Conservation (phyloP, 2,888 invertebrate genomes). For the Rugalucina vietnamica region DNA sequence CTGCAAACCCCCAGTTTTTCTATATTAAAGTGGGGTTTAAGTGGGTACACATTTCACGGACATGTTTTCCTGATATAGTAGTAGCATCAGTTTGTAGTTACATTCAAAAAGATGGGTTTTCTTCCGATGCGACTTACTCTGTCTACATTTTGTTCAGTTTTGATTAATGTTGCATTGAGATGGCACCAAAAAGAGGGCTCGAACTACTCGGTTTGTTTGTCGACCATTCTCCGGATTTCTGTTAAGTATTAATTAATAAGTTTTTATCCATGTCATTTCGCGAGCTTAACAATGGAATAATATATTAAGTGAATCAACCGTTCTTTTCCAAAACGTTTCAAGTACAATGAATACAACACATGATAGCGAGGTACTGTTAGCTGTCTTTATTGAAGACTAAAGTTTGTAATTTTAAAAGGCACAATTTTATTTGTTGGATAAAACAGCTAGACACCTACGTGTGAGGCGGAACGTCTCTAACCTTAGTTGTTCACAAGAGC, state of each 20-base stretch:
- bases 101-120: no score
- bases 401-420: conserved; percentile 11
- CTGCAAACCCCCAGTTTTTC: no score
- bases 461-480: conserved; percentile 48
- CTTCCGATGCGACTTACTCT: no score
- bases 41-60: no score
- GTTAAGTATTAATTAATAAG: conserved; percentile 59
- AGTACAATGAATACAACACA: background rate
- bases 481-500: background rate
- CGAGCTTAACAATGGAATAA: conserved; percentile 46
- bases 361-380: background rate
- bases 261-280: conserved; percentile 65
- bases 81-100: no score
- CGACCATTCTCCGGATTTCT: conserved; percentile 40
- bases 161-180: conserved; percentile 4
- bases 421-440: background rate
- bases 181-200: conserved; percentile 10
- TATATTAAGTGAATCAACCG: conserved; percentile 56
- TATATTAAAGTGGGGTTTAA: no score
- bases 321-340: conserved; percentile 59
- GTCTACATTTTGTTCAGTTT: background rate
- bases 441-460: conserved; percentile 36
- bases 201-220: conserved; percentile 41
- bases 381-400: background rate
- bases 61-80: no score